phyloP scores from a whole-genome alignment of 2,113 vertebrate genomes.

The Epinephelus cyanopodus region DNA sequence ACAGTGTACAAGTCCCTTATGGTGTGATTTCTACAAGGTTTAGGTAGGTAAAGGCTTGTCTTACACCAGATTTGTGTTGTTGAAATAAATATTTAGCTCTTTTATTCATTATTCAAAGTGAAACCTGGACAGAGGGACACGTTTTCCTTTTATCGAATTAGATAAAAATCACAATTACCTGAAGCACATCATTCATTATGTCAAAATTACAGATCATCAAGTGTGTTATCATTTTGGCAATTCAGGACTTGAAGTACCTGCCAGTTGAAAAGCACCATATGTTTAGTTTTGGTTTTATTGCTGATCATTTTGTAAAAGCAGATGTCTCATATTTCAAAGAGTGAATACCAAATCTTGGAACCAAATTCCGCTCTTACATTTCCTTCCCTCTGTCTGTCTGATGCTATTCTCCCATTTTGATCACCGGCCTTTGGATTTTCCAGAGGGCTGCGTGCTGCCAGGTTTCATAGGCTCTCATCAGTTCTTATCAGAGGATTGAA shows the following conservation, averaged over 20 bases:
- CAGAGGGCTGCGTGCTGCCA: slow-evolving; percentile 43
- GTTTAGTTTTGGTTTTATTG: slow-evolving; percentile 3
- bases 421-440: slow-evolving; percentile 41
- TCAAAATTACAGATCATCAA: not conserved
- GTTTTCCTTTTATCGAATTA: not conserved
- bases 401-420: slow-evolving; percentile 41
- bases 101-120: not conserved
- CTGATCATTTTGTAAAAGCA: slow-evolving; percentile 26
- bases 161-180: no score
- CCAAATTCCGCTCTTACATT: not conserved
- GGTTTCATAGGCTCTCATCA: slow-evolving; percentile 46
- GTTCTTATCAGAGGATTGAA: slow-evolving; percentile 67
- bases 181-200: no score
- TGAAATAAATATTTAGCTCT: not conserved
- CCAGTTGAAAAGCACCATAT: not conserved
- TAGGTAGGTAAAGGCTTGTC: not conserved
- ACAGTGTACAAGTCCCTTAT: not conserved
- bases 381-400: slow-evolving; percentile 22
- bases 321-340: slow-evolving; percentile 36
- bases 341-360: not conserved
- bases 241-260: not conserved
- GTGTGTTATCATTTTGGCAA: not conserved
- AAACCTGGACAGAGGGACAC: not conserved
- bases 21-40: not conserved
- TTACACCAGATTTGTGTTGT: not conserved